Percentiles rank a stretch among this genome's conserved stretches.
phyloP scores from a whole-genome alignment of 2,797 vertebrate species.

The Apodemus agrarius region DNA sequence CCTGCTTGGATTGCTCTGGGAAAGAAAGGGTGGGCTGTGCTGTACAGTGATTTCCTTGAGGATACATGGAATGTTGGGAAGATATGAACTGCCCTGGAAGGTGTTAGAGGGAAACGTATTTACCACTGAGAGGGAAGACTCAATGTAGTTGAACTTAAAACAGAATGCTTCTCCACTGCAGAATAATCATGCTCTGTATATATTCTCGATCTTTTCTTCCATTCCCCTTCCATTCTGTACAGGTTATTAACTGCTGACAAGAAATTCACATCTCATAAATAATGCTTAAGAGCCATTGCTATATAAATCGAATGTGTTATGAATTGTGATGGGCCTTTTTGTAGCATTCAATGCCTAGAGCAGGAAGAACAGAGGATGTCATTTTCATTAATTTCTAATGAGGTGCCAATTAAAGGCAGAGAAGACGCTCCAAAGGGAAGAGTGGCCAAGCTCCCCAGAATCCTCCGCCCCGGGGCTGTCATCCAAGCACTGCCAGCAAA shows the following conservation, averaged over 20 bases:
- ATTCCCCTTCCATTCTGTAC: conserved; percentile 78
- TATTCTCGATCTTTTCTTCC: conserved; percentile 75
- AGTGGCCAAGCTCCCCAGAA: conserved; percentile 87
- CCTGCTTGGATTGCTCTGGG: conserved; percentile 48
- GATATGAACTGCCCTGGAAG: conserved; percentile 72
- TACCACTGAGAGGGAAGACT: conserved; percentile 71
- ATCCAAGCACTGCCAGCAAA: conserved; percentile 81
- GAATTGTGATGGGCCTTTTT: conserved; percentile 90
- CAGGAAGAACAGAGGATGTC: conserved; percentile 91
- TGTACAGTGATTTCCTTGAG: not conserved
- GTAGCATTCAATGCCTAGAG: conserved; percentile 88
- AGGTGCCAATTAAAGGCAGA: conserved; percentile 92
- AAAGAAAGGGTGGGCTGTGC: conserved; percentile 43
- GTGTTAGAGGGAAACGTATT: conserved; percentile 58
- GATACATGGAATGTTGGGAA: conserved; percentile 40
- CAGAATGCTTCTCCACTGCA: conserved; percentile 75
- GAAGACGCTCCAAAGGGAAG: conserved; percentile 87
- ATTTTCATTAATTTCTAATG: conserved; percentile 93
- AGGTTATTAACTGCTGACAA: conserved; percentile 91
- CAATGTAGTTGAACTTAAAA: conserved; percentile 77
- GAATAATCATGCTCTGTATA: conserved; percentile 71
- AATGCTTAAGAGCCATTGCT: conserved; percentile 90
- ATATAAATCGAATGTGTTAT: conserved; percentile 90
- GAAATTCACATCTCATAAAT: conserved; percentile 91
- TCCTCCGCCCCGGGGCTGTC: conserved; percentile 87